phyloP scores from a whole-genome alignment of 2,113 vertebrate species.

The Chionodraco myersi region DNA sequence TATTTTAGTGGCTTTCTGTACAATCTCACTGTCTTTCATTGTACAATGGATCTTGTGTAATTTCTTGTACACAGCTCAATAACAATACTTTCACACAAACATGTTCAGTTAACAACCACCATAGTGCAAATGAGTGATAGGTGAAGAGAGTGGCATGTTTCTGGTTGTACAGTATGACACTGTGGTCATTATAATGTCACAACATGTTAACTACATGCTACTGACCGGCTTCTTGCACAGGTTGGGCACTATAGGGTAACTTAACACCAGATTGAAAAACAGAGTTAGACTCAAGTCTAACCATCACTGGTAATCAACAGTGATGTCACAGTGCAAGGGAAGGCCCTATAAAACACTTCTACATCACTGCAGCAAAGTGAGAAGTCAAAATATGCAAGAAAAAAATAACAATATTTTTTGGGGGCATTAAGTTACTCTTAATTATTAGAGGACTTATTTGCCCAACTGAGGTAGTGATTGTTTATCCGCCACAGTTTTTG shows the following conservation, averaged over 20 bases:
- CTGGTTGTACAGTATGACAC: neutral
- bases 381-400: neutral
- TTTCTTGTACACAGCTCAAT: neutral
- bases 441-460: neutral
- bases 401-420: no score
- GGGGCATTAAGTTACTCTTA: neutral
- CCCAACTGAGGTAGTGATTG: conserved; percentile 62
- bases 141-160: neutral
- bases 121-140: conserved; percentile 29
- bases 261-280: neutral
- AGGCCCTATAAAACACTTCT: no score
- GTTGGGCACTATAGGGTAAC: neutral
- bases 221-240: neutral
- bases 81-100: conserved; percentile 23
- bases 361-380: neutral
- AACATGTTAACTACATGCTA: neutral
- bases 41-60: neutral
- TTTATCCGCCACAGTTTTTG: conserved; percentile 27
- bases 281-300: neutral
- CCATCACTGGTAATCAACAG: neutral
- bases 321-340: neutral
- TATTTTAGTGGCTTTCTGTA: neutral
- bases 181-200: neutral
- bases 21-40: neutral
- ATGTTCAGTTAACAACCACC: neutral